These are phyloP conservation scores for Drosophila saltans DNA, from an alignment of 1,140 invertebrate genomes.

Conservation along the genomic window DNA sequence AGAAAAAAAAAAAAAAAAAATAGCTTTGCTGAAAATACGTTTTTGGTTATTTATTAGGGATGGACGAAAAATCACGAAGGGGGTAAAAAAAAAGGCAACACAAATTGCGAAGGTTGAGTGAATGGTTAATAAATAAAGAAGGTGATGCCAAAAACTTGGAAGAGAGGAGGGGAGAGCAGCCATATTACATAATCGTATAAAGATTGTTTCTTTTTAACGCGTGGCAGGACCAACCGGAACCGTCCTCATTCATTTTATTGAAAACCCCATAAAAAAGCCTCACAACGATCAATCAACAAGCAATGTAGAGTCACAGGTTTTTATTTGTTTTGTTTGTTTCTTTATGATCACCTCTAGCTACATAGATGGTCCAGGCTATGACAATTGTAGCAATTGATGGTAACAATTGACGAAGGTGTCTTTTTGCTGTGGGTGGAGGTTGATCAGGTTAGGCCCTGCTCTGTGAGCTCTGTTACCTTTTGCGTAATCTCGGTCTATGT, in stretches of 20 bases:
- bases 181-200: no score
- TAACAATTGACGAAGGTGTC: conserved; percentile 79
- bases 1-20: neutral
- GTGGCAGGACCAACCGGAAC: neutral
- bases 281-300: neutral
- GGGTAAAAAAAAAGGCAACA: neutral
- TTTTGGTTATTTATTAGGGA: conserved; percentile 43
- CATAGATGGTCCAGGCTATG: conserved; percentile 59
- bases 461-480: conserved; percentile 46
- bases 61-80: conserved; percentile 23
- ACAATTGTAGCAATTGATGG: conserved; percentile 83
- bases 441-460: conserved; percentile 18
- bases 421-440: conserved; percentile 44
- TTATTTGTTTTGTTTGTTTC: no score
- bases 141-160: no score
- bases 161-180: no score
- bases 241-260: neutral
- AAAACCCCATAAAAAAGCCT: neutral
- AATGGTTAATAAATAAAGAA: neutral
- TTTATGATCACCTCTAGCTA: conserved; percentile 3
- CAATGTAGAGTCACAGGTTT: neutral
- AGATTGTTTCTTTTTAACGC: neutral
- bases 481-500: conserved; percentile 68
- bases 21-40: conserved; percentile 23
- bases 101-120: neutral